Evolutionary conservation across 2,888 invertebrate genomes (phyloP).

Genomic region (Drosophila multiciliata): DNA sequence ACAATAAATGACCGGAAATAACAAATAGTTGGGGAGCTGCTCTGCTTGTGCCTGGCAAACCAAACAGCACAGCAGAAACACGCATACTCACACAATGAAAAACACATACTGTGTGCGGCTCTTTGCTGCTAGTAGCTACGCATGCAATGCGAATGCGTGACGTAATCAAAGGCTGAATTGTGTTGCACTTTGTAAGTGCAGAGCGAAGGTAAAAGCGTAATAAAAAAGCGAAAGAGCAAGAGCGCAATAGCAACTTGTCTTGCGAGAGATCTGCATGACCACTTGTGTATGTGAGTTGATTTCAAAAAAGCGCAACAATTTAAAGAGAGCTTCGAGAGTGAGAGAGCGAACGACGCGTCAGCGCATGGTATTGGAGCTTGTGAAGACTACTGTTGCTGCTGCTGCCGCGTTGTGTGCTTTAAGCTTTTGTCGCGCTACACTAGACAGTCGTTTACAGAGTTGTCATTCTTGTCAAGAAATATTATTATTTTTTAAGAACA

Average conservation of each 20-base stretch:
- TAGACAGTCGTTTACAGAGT: conserved; percentile 32
- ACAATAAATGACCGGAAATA: conserved; percentile 66
- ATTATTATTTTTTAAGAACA: background rate
- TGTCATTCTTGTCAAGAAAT: conserved; percentile 30
- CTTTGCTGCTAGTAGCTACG: conserved; percentile 22
- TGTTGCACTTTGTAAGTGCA: conserved; percentile 56
- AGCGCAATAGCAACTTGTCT: conserved; percentile 33
- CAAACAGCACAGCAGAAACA: conserved; percentile 14
- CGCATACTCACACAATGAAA: conserved; percentile 3
- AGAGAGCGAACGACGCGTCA: conserved; percentile 28
- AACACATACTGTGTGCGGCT: conserved; percentile 2
- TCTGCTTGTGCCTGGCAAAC: conserved; percentile 11
- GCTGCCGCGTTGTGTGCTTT: conserved; percentile 31
- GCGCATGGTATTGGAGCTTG: conserved; percentile 30
- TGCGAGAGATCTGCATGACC: conserved; percentile 38
- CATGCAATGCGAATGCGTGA: conserved; percentile 68
- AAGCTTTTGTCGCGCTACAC: conserved; percentile 58
- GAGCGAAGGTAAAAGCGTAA: conserved; percentile 20
- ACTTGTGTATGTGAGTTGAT: conserved; percentile 11
- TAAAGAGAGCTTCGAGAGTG: conserved; percentile 21
- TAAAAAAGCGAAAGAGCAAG: conserved; percentile 11
- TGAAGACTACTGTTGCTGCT: conserved; percentile 6
- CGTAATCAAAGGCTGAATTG: conserved; percentile 59
- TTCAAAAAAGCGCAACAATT: conserved; percentile 39
- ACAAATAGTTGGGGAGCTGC: conserved; percentile 58